These are phyloP conservation scores for Yponomeuta plumbellus DNA, from an alignment of 2,888 invertebrate species.

Conservation along the genomic window DNA sequence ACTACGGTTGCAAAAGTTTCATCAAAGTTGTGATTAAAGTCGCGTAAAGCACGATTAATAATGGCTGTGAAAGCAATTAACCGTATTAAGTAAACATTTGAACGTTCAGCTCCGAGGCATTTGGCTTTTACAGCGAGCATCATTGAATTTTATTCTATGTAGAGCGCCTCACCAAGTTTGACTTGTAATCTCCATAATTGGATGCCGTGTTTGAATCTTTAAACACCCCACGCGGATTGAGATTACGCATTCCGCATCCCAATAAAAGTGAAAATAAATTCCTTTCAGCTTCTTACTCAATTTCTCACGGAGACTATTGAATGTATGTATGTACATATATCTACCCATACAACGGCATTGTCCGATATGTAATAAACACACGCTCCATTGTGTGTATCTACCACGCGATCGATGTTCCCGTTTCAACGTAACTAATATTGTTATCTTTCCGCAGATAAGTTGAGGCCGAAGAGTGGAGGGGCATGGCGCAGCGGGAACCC, in stretches of 20 bases:
- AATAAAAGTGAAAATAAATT: neutral
- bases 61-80: conserved; percentile 12
- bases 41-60: conserved; percentile 23
- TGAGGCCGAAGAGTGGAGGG: conserved; percentile 49
- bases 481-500: conserved; percentile 43
- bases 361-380: neutral
- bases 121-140: conserved; percentile 33
- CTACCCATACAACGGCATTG: neutral
- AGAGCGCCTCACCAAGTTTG: conserved; percentile 28
- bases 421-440: conserved; percentile 37
- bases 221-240: neutral
- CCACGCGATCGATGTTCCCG: conserved; percentile 36
- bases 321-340: neutral
- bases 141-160: conserved; percentile 35
- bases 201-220: conserved; percentile 25
- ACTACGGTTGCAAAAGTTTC: neutral
- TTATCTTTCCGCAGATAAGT: conserved; percentile 66
- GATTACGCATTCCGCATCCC: neutral
- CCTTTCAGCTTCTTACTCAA: too few relatives aligned
- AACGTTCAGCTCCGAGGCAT: conserved; percentile 7
- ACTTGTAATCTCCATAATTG: conserved; percentile 46
- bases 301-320: too few relatives aligned
- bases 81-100: neutral
- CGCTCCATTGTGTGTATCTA: conserved; percentile 42
- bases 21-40: conserved; percentile 19